Evolutionary conservation across 2,888 invertebrate genomes (phyloP), one percentile per base, ranked within the genome.

Genomic region (Linyphia triangularis): DNA sequence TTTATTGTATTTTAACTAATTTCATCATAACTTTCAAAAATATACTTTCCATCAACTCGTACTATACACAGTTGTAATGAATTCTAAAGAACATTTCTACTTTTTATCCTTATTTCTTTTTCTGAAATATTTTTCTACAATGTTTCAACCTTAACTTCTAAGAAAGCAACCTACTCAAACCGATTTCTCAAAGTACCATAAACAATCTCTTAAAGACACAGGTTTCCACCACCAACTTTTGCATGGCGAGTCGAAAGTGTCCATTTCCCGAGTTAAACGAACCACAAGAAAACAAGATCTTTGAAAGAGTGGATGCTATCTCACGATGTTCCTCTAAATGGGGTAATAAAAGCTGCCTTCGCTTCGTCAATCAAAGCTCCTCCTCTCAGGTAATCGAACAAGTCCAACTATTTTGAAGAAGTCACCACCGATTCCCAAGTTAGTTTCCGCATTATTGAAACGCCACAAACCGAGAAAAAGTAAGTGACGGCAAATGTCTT

Each of bases 321-420:
- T 51, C 13, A 16, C n/a, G 16, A 51, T 10, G 43, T 51, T 51
- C 51, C 73, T 19, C 19, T 73, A 73, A 73, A 83, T 73, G 61
- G 70, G 37, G 65, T 63, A 40, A 83, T 65, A 75, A 83, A 83
- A 75, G 40, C 57, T 37, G 1, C 16, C 43, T 16, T 16, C 9
- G 51, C 65, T 43, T 83, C 83, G 73, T 83, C 73, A 73, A 75
- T 83, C 83, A 83, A 73, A 83, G 33, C 65, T 63, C 65, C 40
- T 63, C 83, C 37, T 73, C 73, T 43, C 63, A 83, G 73, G 73
- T 75, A 83, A 75, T 83, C 73, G 73, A 63, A 51, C 33, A 33
- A 67, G 9, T 51, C 73, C 73, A 73, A 82, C 51, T 69, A 63
- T 77, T 77, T 28, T 51, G 22, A 63, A 82, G 59, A 82, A 67